Conservation (phyloP, 2,797 vertebrate species). For the Enteromius afrohamiltoni region DNA sequence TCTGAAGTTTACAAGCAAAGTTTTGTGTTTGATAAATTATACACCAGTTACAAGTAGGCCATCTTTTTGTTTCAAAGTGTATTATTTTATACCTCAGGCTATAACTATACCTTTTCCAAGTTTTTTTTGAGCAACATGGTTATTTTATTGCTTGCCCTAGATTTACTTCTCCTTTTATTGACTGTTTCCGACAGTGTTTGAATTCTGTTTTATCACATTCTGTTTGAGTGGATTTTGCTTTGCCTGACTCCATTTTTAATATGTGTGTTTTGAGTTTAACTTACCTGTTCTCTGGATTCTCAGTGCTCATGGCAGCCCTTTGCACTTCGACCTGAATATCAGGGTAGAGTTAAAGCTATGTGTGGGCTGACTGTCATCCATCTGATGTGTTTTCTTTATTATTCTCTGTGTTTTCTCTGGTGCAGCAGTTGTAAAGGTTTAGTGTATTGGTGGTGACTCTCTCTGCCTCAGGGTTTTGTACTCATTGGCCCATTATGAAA, state of each 20-base stretch:
- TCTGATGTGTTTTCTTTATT: conserved; percentile 13
- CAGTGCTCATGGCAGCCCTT: not conserved
- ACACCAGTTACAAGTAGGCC: not conserved
- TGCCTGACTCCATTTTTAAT: not conserved
- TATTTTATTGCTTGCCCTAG: not conserved
- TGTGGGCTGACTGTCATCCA: conserved; percentile 17
- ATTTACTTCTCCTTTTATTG: not conserved
- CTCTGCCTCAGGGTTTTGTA: conserved; percentile 18
- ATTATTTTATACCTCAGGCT: not conserved
- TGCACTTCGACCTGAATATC: conserved; percentile 23
- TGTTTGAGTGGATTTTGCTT: not conserved
- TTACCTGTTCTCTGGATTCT: not conserved
- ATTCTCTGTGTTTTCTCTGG: not conserved
- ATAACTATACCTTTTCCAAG: not conserved
- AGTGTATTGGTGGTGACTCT: conserved; percentile 19
- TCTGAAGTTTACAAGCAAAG: too few relatives aligned
- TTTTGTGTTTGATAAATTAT: not conserved
- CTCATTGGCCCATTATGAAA: conserved; percentile 38
- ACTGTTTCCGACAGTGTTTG: not conserved
- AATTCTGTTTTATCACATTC: not conserved
- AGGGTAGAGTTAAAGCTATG: not conserved
- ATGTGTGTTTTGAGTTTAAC: conserved; percentile 9
- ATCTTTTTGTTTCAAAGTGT: not conserved
- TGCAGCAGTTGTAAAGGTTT: conserved; percentile 16
- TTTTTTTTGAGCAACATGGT: not conserved